phyloP scores from a whole-genome alignment of 2,113 vertebrate genomes.

The Oenanthe oenanthe region DNA sequence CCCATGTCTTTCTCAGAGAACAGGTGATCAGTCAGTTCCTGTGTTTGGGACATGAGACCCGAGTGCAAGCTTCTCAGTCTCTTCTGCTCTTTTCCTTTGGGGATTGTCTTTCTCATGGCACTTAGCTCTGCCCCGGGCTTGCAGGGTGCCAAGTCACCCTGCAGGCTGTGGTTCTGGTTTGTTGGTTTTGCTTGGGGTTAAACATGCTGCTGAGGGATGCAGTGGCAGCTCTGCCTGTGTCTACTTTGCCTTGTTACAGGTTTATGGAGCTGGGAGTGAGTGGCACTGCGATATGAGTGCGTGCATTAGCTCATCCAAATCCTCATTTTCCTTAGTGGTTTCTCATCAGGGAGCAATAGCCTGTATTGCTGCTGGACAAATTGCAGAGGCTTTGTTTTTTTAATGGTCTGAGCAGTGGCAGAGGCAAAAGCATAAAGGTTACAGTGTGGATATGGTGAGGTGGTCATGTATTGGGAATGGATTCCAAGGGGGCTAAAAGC shows the following conservation, averaged over 20 bases:
- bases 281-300: rapidly evolving
- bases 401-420: not conserved
- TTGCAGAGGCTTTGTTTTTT: not conserved
- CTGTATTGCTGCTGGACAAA: not conserved
- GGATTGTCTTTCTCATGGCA: not conserved
- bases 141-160: not conserved
- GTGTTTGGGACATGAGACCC: not conserved
- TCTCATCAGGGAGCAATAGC: not conserved
- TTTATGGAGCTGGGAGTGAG: rapidly evolving
- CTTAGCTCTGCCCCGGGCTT: not conserved
- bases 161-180: not conserved
- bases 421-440: not conserved
- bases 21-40: not conserved
- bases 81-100: not conserved
- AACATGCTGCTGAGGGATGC: not conserved
- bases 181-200: not conserved
- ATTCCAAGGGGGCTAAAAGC: not conserved
- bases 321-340: not conserved
- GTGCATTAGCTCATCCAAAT: not conserved
- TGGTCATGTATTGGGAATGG: not conserved
- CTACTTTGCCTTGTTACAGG: not conserved
- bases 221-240: not conserved
- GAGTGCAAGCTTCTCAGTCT: not conserved
- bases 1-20: not conserved
- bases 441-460: not conserved